Base-by-base conservation (phyloP, 2,113 vertebrate genomes). In the Hydrochoerus hydrochaeris region DNA sequence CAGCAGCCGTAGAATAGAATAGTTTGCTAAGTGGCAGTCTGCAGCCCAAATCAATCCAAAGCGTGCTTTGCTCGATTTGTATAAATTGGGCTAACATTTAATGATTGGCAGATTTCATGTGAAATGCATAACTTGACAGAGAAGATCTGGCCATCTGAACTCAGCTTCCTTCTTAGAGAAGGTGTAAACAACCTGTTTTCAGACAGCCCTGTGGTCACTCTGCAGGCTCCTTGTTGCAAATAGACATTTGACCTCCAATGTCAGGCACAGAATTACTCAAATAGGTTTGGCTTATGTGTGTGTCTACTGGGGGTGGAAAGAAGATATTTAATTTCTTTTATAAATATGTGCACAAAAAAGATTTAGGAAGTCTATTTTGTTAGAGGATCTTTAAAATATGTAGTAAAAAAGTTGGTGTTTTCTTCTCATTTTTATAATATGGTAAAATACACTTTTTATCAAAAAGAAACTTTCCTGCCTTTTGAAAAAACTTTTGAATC, bases 291-390 rank as follows among this genome's bases (percentile, higher is more conserved):
- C 54, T 89, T 60, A 32, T 57, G 35, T 80, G 38, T 83, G 3
- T 77, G 20, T 82, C 9, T 77, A 9, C 78, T 10, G 2, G 0
- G 7, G 2, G 17, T 22, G 5, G 22, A 28, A 7, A 3, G 5
- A 30, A 62, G 30, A 77, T 41, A 28, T 20, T 60, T 93, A 88
- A 60, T 77, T 82, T 95, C 32, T 96, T 46, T 88, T 49, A 89
- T 73, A 14, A 91, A 44, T 75, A 46, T 62, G 13, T 38, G 26
- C 10, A 73, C 26, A 16, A 38, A 85, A 91, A 81, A 5, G 49
- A 85, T 88, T 85, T 92, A 19, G 22, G 9, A 77, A 63, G 57
- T 77, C 22, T 54, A 6, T 69, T 92, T 81, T 63, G 49, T 82
- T 46, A 67, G 60, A 58, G 5, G 20, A 24, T 62, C 69, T 91